Evolutionary conservation across 2,888 invertebrate species (phyloP).

Genomic region (Ectemnius continuus): DNA sequence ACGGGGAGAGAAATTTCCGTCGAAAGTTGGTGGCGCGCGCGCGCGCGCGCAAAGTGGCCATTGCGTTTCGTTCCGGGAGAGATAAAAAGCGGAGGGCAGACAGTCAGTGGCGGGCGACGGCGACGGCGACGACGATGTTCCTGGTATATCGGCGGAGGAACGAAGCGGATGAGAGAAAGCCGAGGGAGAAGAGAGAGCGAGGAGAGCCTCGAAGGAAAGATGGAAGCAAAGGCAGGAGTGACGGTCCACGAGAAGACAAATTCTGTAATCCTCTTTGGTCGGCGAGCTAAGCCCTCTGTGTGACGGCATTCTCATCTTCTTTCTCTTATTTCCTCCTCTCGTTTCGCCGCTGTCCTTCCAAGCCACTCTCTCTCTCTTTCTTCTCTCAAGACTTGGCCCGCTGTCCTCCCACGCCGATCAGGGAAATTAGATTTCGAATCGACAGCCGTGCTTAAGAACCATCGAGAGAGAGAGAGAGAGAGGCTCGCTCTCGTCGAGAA

Average conservation of each 20-base stretch:
- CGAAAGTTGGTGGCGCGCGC: conserved; percentile 60
- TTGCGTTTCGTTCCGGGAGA: conserved; percentile 72
- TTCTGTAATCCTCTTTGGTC: conserved; percentile 77
- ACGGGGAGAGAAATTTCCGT: conserved; percentile 63
- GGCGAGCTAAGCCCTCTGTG: conserved; percentile 75
- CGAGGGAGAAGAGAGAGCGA: neutral
- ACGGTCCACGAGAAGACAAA: conserved; percentile 71
- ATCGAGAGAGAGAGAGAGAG: conserved; percentile 44
- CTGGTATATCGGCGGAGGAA: conserved; percentile 30
- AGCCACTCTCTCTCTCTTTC: conserved; percentile 45
- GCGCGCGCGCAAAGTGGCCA: conserved; percentile 77
- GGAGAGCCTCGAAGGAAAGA: neutral
- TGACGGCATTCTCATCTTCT: conserved; percentile 70
- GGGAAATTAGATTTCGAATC: conserved; percentile 71
- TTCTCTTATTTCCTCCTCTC: conserved; percentile 62
- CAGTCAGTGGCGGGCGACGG: no score
- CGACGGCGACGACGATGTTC: no score
- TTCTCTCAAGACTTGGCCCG: conserved; percentile 34
- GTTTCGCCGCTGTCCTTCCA: conserved; percentile 38
- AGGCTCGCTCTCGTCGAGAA: no score
- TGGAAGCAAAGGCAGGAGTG: conserved; percentile 43
- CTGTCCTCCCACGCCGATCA: conserved; percentile 68
- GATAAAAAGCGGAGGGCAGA: conserved; percentile 59
- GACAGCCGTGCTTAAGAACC: conserved; percentile 64
- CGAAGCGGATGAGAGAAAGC: conserved; percentile 39